Base-by-base conservation (phyloP, 2,888 invertebrate genomes). In the Crioceris asparagi region DNA sequence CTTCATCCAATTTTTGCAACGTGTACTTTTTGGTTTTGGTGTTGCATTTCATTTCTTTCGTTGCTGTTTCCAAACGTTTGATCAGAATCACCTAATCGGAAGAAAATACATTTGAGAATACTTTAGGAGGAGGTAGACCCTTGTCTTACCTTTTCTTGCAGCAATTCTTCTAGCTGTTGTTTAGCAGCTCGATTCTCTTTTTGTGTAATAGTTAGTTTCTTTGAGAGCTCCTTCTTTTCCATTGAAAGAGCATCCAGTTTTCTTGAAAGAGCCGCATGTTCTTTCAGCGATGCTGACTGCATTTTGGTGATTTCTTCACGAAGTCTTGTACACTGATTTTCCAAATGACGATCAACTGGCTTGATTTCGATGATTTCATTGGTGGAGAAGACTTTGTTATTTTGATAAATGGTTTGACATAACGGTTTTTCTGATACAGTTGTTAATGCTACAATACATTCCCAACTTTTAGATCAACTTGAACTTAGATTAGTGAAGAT, bases 151-250 rank as follows among this genome's bases (percentile, higher is more conserved):
- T 57, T 57, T 40, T 62, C 61, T 26, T 51, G 49, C n/a, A 57
- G 36, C 12, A 61, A 38, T 34, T 61, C 59, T 23, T 60, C 59
- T 11, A 61, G 38, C 38, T 62, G 58, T 27, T 55, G 51, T 44
- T 57, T 60, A 5, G 58, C 55, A 1, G 51, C 50, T 17, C 53
- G 48, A 35, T 57, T 60, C 39, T 62, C 61, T 35, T 59, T 61
- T 7, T 57, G 52, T 2, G 49, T 17, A 8, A 47, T 36, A 5
- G 40, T 35, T 4, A 61, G 39, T 34, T 54, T 53, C 29, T 52
- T 53, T 12, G 41, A 39, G 7, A 61, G 21, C 4, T 62, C 61
- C n/a, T 50, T 47, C 38, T 59, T 60, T 31, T 61, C 61, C 36
- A 50, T 56, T 8, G 39, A 40, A 4, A 56, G 36, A 1, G 38